Percentiles rank a stretch among this genome's conserved stretches.
Conservation (phyloP, 1,140 invertebrate species). For the Aculops lycopersici region DNA sequence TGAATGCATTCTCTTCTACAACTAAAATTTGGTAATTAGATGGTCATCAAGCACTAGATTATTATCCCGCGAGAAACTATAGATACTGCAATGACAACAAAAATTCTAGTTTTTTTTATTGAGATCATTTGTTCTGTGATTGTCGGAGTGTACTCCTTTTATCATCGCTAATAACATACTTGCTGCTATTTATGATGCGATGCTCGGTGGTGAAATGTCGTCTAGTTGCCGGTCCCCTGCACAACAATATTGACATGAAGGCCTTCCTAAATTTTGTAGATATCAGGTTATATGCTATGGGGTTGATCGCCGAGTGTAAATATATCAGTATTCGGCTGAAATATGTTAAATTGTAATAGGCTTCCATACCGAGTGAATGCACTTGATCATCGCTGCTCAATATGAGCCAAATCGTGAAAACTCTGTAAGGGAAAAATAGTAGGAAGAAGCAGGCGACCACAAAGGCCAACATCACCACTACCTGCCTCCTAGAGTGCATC, state of each 20-base stretch:
- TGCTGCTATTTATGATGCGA: background rate
- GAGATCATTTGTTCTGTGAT: too few species aligned
- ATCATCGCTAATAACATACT: too few species aligned
- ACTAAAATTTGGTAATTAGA: too few species aligned
- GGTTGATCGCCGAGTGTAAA: conserved; percentile 58
- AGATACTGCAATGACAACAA: too few species aligned
- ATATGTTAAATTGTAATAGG: conserved; percentile 49
- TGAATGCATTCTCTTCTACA: background rate
- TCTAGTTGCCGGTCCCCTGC: background rate
- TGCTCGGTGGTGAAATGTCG: background rate
- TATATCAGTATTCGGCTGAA: conserved; percentile 54
- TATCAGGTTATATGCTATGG: conserved; percentile 48
- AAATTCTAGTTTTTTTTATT: too few species aligned
- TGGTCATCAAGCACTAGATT: too few species aligned
- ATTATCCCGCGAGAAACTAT: too few species aligned
- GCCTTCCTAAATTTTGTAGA: conserved; percentile 62
- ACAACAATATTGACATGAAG: conserved; percentile 19
- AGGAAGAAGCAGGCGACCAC: conserved; percentile 67
- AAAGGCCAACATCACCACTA: conserved; percentile 54
- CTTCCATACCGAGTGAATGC: conserved; percentile 30
- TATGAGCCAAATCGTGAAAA: conserved; percentile 50
- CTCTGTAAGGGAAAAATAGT: conserved; percentile 49
- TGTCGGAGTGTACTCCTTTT: too few species aligned
- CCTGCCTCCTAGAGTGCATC: conserved; percentile 17
- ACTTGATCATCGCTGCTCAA: conserved; percentile 18